phyloP scores from a whole-genome alignment of 2,797 vertebrate genomes.

The Characodon lateralis region DNA sequence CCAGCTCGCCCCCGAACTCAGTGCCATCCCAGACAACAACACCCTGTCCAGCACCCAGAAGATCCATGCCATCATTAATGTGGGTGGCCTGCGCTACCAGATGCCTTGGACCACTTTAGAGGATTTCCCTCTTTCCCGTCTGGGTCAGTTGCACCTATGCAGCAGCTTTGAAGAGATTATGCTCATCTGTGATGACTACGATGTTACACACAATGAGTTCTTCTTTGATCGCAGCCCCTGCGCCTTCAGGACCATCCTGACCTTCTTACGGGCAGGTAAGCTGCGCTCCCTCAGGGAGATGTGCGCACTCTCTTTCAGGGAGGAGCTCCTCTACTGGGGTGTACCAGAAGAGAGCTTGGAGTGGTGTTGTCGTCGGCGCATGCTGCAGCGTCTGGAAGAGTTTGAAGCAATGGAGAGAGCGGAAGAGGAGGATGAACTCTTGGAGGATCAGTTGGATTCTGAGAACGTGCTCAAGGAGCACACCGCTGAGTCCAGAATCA shows the following conservation, averaged over 20 bases:
- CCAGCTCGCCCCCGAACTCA: conserved; percentile 78
- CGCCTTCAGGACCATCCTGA: conserved; percentile 95
- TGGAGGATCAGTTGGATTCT: conserved; percentile 78
- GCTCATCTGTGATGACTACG: conserved; percentile 94
- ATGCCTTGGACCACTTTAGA: conserved; percentile 97
- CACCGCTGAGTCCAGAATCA: conserved; percentile 77
- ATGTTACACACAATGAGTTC: conserved; percentile 93
- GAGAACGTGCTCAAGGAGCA: conserved; percentile 70
- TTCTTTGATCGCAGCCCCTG: conserved; percentile 98
- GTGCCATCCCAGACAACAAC: conserved; percentile 39
- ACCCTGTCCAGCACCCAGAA: conserved; percentile 80
- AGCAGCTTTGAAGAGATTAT: conserved; percentile 97
- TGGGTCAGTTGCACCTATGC: conserved; percentile 93
- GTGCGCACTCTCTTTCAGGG: conserved; percentile 95
- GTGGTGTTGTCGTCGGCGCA: conserved; percentile 93
- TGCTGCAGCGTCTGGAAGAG: conserved; percentile 94
- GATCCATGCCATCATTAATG: conserved; percentile 93
- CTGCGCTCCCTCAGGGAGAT: conserved; percentile 92
- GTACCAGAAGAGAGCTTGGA: conserved; percentile 94
- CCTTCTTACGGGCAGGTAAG: conserved; percentile 92
- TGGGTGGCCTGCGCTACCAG: conserved; percentile 94
- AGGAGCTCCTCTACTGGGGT: conserved; percentile 98
- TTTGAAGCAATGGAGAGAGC: conserved; percentile 89
- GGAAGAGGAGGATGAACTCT: conserved; percentile 81
- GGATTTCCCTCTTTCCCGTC: conserved; percentile 92